Evolutionary conservation across 2,888 invertebrate genomes (phyloP), one percentile per base, ranked within the genome.

Genomic region (Epirrhoe tristata): DNA sequence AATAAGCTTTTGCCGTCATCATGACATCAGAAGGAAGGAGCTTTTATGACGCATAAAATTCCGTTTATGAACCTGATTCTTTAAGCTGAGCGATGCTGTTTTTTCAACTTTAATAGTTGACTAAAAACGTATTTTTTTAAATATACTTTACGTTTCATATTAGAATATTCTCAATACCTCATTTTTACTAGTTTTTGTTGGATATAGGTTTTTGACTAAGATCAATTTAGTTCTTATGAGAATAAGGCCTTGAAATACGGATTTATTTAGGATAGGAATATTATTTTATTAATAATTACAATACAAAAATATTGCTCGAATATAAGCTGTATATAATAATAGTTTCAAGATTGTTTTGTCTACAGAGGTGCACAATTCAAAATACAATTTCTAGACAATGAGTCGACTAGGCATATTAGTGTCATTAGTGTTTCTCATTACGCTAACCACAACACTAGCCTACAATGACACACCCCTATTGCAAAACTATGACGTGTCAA

Each of bases 401-500:
- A 39, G 43, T 56, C 59, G n/a, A 53, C 46, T 34, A 55, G 34
- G 34, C 58, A 59, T 46, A 36, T 10, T n/a, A 59, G 36, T 43
- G 52, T 55, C 62, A 63, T 55, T 32, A 58, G 66, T 53, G 58
- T 64, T 68, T 58, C 60, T 36, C 55, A 57, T 8, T 39, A 56
- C 55, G 14, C 43, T 46, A 61, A 69, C 66, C 69, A 61, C 66
- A 79, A 76, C 75, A 76, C 73, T 76, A 71, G 75, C 72, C 77
- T 77, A 80, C 80, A 85, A 79, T 87, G 86, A 86, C 86, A 89
- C 87, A 83, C 87, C 87, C 86, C 81, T 73, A 67, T 71, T 77
- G 76, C 74, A 75, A 71, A 72, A 72, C 56, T 39, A 71, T 81
- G 77, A 79, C 78, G 78, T 77, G 73, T 74, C 57, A 62, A 71